phyloP scores from a whole-genome alignment of 2,888 invertebrate species.

The Pimpla rufipes region DNA sequence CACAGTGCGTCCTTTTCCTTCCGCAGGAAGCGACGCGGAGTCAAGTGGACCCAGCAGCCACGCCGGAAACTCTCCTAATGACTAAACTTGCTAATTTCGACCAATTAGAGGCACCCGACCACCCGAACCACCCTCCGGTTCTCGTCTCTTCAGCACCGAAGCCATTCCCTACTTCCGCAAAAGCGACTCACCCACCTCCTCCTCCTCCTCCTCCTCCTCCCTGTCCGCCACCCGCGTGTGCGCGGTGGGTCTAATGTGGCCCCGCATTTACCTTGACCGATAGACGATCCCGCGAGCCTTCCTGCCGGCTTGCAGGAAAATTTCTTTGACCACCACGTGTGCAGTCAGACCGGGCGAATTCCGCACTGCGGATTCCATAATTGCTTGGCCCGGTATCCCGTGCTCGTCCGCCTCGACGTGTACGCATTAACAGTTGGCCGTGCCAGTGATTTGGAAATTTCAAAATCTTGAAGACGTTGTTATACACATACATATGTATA shows the following conservation, averaged over 20 bases:
- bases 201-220: conserved; percentile 43
- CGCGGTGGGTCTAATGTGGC: conserved; percentile 79
- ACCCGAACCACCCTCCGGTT: conserved; percentile 68
- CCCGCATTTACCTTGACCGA: conserved; percentile 83
- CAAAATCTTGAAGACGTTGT: too few relatives aligned
- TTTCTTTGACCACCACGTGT: conserved; percentile 69
- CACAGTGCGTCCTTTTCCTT: conserved; percentile 75
- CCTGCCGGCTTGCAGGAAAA: conserved; percentile 71
- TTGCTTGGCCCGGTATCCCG: conserved; percentile 51
- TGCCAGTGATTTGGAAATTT: conserved; percentile 41
- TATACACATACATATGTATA: too few relatives aligned
- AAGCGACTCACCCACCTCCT: conserved; percentile 33
- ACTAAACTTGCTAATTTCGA: conserved; percentile 85
- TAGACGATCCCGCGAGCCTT: conserved; percentile 78
- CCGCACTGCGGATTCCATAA: conserved; percentile 69
- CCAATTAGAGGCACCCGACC: conserved; percentile 82
- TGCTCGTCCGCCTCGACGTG: background rate
- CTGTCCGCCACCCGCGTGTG: conserved; percentile 3
- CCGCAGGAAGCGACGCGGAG: conserved; percentile 79
- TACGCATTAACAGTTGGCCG: conserved; percentile 34
- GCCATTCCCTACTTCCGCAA: conserved; percentile 62
- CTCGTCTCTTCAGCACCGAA: conserved; percentile 57
- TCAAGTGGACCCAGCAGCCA: conserved; percentile 81
- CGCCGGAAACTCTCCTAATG: conserved; percentile 85
- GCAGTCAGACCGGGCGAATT: conserved; percentile 47